Evolutionary conservation across 1,140 invertebrate genomes (phyloP).

Genomic region (Temnothorax nylanderi): DNA sequence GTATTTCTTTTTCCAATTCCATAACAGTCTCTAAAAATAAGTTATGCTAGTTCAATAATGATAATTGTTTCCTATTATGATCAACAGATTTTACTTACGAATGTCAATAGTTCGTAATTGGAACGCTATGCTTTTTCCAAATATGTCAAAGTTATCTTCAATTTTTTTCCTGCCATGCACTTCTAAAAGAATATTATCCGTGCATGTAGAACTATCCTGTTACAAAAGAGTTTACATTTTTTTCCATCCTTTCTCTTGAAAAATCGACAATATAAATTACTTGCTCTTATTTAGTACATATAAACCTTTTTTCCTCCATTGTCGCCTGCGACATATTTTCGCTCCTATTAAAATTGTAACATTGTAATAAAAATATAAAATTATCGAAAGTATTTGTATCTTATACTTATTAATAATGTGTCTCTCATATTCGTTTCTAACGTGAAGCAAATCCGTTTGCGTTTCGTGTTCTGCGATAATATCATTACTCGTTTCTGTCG

Average conservation of each 20-base stretch:
- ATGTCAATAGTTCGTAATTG: constrained; percentile 62
- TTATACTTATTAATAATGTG: constrained; percentile 15
- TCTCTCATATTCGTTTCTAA: constrained; percentile 35
- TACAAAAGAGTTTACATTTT: constrained; percentile 52
- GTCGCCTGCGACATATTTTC: background rate
- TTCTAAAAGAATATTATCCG: background rate
- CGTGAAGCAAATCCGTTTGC: constrained; percentile 51
- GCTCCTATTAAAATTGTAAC: constrained; percentile 20
- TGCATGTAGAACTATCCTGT: constrained; percentile 13
- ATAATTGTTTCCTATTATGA: background rate
- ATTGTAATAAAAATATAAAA: background rate
- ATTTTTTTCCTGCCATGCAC: constrained; percentile 11
- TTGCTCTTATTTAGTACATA: constrained; percentile 13
- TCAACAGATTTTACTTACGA: constrained; percentile 44
- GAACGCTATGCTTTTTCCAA: constrained; percentile 64
- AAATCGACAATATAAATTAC: constrained; percentile 27
- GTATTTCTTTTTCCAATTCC: constrained; percentile 65
- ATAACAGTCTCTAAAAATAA: constrained; percentile 56
- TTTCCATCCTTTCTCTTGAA: background rate
- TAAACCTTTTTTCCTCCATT: constrained; percentile 42
- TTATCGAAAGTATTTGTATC: background rate
- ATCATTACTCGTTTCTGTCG: background rate
- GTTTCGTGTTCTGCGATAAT: background rate
- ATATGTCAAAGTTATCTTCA: constrained; percentile 65
- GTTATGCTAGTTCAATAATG: background rate